Percentiles rank a stretch among this genome's conserved stretches.
These are phyloP conservation scores for Urocolius indicus DNA, from an alignment of 2,113 vertebrate genomes.

Conservation along the genomic window DNA sequence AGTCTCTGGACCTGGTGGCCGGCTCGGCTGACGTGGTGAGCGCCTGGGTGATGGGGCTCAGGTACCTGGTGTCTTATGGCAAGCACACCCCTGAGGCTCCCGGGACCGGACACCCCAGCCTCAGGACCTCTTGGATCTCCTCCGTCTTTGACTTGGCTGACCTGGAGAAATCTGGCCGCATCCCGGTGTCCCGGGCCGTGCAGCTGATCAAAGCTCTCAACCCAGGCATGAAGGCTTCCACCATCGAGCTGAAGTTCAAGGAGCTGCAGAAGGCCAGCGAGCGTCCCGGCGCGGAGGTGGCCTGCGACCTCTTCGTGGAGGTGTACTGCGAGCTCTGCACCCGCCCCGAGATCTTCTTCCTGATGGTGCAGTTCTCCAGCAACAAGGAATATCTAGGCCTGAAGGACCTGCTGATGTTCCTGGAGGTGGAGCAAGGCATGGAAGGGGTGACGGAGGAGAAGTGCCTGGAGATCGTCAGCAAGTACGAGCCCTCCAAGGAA, in stretches of 20 bases:
- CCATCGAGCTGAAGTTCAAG: slow-evolving; percentile 91
- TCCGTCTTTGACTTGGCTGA: slow-evolving; percentile 88
- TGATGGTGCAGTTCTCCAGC: slow-evolving; percentile 93
- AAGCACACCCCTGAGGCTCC: slow-evolving; percentile 83
- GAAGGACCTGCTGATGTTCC: slow-evolving; percentile 90
- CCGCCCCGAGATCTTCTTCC: slow-evolving; percentile 91
- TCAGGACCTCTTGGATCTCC: slow-evolving; percentile 89
- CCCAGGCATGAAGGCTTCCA: slow-evolving; percentile 89
- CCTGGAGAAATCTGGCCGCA: slow-evolving; percentile 82
- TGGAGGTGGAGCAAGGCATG: slow-evolving; percentile 93
- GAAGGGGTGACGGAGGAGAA: slow-evolving; percentile 88
- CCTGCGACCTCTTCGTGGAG: slow-evolving; percentile 86
- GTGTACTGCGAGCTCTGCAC: slow-evolving; percentile 92
- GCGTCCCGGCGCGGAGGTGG: slow-evolving; percentile 79
- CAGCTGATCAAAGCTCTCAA: slow-evolving; percentile 91
- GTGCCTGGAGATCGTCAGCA: slow-evolving; percentile 86
- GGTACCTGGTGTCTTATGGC: slow-evolving; percentile 91
- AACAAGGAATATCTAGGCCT: slow-evolving; percentile 92
- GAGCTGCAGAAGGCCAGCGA: slow-evolving; percentile 89
- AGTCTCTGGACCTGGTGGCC: slow-evolving; percentile 91
- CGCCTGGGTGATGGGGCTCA: slow-evolving; percentile 93
- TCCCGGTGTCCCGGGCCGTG: slow-evolving; percentile 85
- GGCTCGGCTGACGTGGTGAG: slow-evolving; percentile 89
- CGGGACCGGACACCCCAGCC: slow-evolving; percentile 82
- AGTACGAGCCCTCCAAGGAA: slow-evolving; percentile 90